Evolutionary conservation across 2,888 invertebrate species (phyloP), one percentile per base, ranked within the genome.

Genomic region (Tetragnatha montana): DNA sequence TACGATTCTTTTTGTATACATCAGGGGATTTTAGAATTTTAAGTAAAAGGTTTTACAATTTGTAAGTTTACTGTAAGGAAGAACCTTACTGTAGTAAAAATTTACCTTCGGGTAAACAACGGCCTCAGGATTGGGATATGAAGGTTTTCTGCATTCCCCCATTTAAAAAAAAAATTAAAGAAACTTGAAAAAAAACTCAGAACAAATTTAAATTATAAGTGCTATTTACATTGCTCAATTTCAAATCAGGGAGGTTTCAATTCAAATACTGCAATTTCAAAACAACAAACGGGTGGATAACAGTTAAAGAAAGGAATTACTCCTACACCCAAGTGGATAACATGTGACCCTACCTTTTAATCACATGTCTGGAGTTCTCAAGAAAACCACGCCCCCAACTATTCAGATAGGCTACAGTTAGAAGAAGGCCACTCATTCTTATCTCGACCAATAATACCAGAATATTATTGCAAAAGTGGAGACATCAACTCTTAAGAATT

Each of bases 91-190:
- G 10, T 17, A 17, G 14, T 6, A 60, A 60, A 35, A n/a, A 73
- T 51, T 80, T 87, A 87, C 87, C n/a, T 70, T 51, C 21, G 81
- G 76, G 19, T 81, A 81, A 19, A 87, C 76, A 12, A 87, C 76
- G 17, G 69, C 50, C 71, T 87, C 76, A 8, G 87, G 87, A 35
- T 87, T 81, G 0, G 87, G 87, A 76, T 87, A 87, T 12, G 8
- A 70, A 0, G 70, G 78, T 50, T 21, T 69, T 8, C 49, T 19
- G 8, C 12, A 6, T n/a, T 75, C 74, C 10, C 68, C 83, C 51
- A 35, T 49, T 49, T n/a, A 6, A 17, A 14, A 22, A 8, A 22
- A 22, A 35, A 17, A 6, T 17, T 35, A 21, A 22, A 35, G 74
- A 3, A 17, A 35, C 7, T 14, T 3, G 6, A 74, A 17, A 35